Conservation (phyloP, 2,797 vertebrate species). For the Acipenser oxyrinchus region DNA sequence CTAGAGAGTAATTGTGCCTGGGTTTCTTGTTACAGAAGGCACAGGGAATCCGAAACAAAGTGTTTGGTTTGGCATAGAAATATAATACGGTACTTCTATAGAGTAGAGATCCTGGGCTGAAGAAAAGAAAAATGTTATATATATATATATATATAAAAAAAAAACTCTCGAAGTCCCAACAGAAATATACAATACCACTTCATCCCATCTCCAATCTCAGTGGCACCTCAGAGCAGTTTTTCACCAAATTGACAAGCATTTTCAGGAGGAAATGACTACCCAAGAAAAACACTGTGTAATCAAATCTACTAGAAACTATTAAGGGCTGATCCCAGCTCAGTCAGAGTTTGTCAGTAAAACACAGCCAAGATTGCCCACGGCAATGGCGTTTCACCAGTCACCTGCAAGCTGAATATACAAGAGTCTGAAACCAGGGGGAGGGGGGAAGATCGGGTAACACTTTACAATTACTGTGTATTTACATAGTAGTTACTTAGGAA, state of each 20-base stretch:
- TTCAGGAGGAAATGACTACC: neutral
- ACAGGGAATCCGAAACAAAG: constrained; percentile 2
- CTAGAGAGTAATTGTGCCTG: neutral
- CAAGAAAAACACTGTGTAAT: neutral
- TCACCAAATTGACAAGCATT: constrained; percentile 4
- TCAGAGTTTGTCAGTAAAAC: neutral
- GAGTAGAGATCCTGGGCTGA: neutral
- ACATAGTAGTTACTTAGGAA: no score
- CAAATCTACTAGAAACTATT: neutral
- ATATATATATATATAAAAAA: no score
- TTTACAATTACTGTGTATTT: no score
- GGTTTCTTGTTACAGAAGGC: neutral
- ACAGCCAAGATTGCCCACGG: neutral
- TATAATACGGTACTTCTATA: neutral
- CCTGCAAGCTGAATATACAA: neutral
- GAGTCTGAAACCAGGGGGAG: neutral
- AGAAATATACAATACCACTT: constrained; percentile 1
- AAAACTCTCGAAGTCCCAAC: neutral
- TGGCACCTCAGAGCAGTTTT: neutral
- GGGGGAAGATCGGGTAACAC: no score
- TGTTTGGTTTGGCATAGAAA: neutral
- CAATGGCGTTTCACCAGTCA: neutral
- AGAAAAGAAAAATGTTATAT: neutral
- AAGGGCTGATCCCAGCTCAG: neutral
- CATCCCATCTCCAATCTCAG: neutral